Base-by-base conservation (phyloP, 2,113 vertebrate species). In the Pipa parva region DNA sequence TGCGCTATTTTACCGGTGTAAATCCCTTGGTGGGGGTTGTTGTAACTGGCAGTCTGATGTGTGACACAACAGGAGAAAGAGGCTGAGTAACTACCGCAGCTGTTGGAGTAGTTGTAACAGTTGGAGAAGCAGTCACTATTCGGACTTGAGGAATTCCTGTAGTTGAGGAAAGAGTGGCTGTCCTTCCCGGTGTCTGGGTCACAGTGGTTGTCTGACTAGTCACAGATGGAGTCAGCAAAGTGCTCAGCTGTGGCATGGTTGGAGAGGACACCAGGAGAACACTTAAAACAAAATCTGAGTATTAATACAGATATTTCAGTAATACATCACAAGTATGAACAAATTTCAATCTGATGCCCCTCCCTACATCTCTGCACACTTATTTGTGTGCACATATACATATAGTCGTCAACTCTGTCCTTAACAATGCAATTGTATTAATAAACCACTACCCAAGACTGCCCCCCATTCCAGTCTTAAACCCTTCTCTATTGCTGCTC, bases 201-300 rank as follows among this genome's bases (percentile, higher is more conserved):
- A 79, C 82, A 0, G 91, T 75, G 2, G 90, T 81, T 0, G 88
- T 75, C 33, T 89, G 87, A 0, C 72, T 80, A 2, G 80, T 84
- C 73, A 91, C 91, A 45, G 87, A 75, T 12, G 87, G 80, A 64
- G 94, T 93, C 7, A 98, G 85, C 78, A 98, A 75, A 0, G 92
- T 88, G 63, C 95, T 93, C 6, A 97, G 88, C 79, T 97, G 95
- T 0, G 95, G 92, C 86, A 97, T 86, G 10, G 93, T 82, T 0
- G 95, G 93, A 26, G 95, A 92, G 1, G 95, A 95, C 2, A 98
- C 91, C 59, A 99, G 81, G n/a, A 99, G 92, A 69, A 99, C 92
- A 3, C 95, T 99, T 39, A 13, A 39, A 39, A 11, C 7, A 7
- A 39, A 39, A n/a, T n/a, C n/a, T n/a, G n/a, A n/a, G n/a, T n/a